A percentile compares a stretch with the other conserved stretches of the same genome.
phyloP scores from a whole-genome alignment of 2,888 invertebrate genomes.

The Tipula helvola region DNA sequence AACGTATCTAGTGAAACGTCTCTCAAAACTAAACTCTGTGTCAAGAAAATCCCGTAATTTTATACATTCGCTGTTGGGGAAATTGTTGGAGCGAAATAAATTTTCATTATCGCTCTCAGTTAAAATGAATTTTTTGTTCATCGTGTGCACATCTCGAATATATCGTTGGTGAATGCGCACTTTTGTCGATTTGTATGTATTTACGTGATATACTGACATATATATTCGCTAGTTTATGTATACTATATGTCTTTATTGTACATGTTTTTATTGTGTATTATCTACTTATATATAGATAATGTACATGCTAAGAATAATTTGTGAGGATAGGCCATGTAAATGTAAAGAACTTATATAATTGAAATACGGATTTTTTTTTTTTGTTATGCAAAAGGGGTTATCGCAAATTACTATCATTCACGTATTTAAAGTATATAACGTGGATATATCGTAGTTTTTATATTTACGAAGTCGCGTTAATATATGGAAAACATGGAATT shows the following conservation, averaged over 20 bases:
- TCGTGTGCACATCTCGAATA: background rate
- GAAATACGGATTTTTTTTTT: background rate
- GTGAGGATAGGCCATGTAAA: constrained; percentile 4
- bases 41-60: background rate
- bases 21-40: background rate
- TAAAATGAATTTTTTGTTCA: background rate
- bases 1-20: background rate
- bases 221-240: background rate
- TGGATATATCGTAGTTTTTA: background rate
- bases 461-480: background rate
- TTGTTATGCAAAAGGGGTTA: background rate
- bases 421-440: background rate
- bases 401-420: background rate
- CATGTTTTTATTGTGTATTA: no score
- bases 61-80: background rate
- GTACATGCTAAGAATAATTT: background rate
- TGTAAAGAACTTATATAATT: background rate
- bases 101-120: background rate
- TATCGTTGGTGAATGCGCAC: background rate
- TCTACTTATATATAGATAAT: background rate
- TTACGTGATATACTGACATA: background rate
- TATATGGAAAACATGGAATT: background rate
- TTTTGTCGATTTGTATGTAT: background rate
- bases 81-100: background rate
- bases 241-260: no score